Evolutionary conservation across 2,113 vertebrate species (phyloP), one percentile per base, ranked within the genome.

Genomic region (Tricholaema leucomelas): DNA sequence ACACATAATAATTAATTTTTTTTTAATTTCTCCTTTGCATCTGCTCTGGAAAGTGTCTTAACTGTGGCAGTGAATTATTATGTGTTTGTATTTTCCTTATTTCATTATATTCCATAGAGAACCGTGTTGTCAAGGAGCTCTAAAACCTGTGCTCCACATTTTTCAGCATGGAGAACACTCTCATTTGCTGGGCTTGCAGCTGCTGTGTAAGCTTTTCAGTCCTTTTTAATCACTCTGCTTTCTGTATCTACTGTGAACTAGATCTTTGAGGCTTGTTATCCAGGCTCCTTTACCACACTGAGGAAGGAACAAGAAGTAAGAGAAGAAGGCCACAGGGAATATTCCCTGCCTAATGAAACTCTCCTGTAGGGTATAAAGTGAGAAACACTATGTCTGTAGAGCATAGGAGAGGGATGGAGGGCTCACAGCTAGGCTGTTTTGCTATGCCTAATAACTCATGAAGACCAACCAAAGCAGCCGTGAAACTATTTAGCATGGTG

Each of bases 191-290:
- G 72, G 56, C 76, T 94, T 80, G 76, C 76, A 92, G 71, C 67
- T 91, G 36, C 85, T 94, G 42, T 77, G 31, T 81, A 72, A 90
- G 81, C 81, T 77, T 93, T 91, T 92, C 80, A 83, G 73, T 67
- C 44, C 72, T 81, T 91, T 91, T 90, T 77, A 93, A 83, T 81
- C 56, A 78, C 30, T 54, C 40, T 84, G 79, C 54, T 79, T 92
- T 56, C 38, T 4, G 19, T 44, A 91, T 50, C 54, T 81, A 38
- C 72, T 74, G 56, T 81, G 82, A 94, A 91, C 71, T 74, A 75
- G 19, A 81, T 93, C 85, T 88, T 83, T 56, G 24, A 54, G 52
- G 10, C 27, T 87, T 40, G 64, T 94, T 90, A 85, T 91, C 82
- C 85, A 65, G 76, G 28, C 60, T 92, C 25, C 28, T 92, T 92